Evolutionary conservation across 2,888 invertebrate species (phyloP), one percentile per base, ranked within the genome.

Genomic region (Mimachlamys varia): DNA sequence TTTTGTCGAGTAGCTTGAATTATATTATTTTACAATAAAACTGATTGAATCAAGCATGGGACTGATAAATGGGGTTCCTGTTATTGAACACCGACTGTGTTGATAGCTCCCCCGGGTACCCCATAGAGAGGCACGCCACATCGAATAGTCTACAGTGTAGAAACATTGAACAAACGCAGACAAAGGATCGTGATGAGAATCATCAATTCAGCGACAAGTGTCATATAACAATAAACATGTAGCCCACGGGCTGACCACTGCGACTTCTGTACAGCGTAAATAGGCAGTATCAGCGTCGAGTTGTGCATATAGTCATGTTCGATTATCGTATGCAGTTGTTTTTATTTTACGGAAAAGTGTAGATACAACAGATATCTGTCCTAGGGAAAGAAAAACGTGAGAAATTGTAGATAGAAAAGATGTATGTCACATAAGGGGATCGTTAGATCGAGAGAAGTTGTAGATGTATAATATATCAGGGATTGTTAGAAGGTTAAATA

Each of bases 81-180:
- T 27, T 33, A 76, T 33, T 76, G 76, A 33, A 76, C 76, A 33
- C 1, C 2, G n/a, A 3, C 5, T 33, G 76, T 76, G 76, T 76
- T 33, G 76, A 76, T 76, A 76, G 76, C 13, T 76, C 76, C 76
- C 76, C 1, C 27, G 76, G 76, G 76, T 22, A 27, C 76, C 33
- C 12, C 33, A 76, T 22, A 76, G 27, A 76, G 33, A 76, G 33
- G 33, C 27, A 76, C 76, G 76, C 33, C 76, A 76, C 76, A 76
- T 76, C 76, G 76, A 27, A 76, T 76, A 33, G 76, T 76, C 76
- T 76, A 76, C 76, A 76, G 17, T 17, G 0, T 76, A 33, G 33
- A 76, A 76, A 76, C 76, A 76, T 76, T 76, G 33, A 76, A 76
- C 76, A 76, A 76, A 76, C 33, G 27, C 33, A 33, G 76, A 33